Percentiles rank a stretch among this genome's conserved stretches.
Conservation (phyloP, 2,113 vertebrate genomes). For the Porphyrio hochstetteri region DNA sequence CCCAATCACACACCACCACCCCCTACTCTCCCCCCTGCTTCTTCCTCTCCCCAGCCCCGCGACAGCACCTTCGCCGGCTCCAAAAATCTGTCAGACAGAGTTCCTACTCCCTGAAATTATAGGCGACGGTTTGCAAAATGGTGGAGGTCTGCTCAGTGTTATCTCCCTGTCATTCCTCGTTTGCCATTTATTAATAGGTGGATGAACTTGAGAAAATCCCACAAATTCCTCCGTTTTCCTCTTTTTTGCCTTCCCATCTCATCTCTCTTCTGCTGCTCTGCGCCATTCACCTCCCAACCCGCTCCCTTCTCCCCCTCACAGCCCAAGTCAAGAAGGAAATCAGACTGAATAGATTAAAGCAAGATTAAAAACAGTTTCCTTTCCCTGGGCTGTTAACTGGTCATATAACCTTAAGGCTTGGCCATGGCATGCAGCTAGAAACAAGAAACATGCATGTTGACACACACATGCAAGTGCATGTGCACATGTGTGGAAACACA, state of each 20-base stretch:
- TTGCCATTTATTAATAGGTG: neutral
- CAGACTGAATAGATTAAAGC: no score
- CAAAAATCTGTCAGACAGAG: slow-evolving; percentile 32
- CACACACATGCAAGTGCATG: rapidly evolving
- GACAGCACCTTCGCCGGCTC: rapidly evolving
- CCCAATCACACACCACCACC: neutral
- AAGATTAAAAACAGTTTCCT: neutral
- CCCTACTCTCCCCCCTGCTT: neutral
- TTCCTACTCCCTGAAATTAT: slow-evolving; percentile 23
- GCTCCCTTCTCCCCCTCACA: neutral
- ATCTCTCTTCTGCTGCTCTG: neutral
- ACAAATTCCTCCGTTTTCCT: neutral
- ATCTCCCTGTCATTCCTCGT: neutral
- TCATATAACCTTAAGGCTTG: neutral
- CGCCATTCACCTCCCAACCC: neutral
- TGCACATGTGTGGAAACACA: neutral
- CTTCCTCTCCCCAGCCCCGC: neutral
- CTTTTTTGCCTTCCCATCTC: neutral
- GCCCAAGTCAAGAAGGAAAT: neutral
- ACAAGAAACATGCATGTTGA: neutral
- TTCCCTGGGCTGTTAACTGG: neutral
- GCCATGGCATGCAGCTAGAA: neutral
- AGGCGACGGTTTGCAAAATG: neutral
- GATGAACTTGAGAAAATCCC: neutral
- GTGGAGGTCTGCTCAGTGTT: slow-evolving; percentile 21